A percentile compares a stretch with the other conserved stretches of the same genome.
Conservation (phyloP, 1,140 invertebrate species). For the Drosophila watanabei region DNA sequence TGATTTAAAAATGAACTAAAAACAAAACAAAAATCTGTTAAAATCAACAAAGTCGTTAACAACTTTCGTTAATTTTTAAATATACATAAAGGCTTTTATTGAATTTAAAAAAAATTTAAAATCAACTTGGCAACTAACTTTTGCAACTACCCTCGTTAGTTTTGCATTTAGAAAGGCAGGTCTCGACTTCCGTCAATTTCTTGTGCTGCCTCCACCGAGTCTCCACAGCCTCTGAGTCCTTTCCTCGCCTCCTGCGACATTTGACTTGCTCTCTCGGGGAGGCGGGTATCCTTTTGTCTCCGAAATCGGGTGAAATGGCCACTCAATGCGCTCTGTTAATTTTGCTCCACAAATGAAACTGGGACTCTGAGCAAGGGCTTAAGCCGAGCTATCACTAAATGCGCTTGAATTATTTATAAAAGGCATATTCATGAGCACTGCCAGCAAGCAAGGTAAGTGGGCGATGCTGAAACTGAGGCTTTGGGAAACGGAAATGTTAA, state of each 20-base stretch:
- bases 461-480: background rate
- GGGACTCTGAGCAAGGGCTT: slow-evolving; percentile 51
- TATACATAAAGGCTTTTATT: too few species aligned
- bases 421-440: slow-evolving; percentile 76
- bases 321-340: slow-evolving; percentile 83
- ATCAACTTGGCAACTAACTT: background rate
- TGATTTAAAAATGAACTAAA: background rate
- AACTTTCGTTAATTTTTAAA: too few species aligned
- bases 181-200: slow-evolving; percentile 44
- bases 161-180: slow-evolving; percentile 33
- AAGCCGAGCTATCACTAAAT: slow-evolving; percentile 70
- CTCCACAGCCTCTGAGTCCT: background rate
- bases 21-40: background rate
- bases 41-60: background rate
- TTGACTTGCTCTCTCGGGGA: slow-evolving; percentile 44
- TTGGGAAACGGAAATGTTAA: slow-evolving; percentile 72
- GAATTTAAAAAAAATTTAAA: too few species aligned
- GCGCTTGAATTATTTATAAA: slow-evolving; percentile 82
- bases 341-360: slow-evolving; percentile 67
- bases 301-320: slow-evolving; percentile 35
- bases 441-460: slow-evolving; percentile 37
- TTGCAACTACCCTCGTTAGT: slow-evolving; percentile 6
- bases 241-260: slow-evolving; percentile 53
- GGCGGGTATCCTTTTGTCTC: slow-evolving; percentile 58
- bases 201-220: slow-evolving; percentile 20